Base-by-base conservation (phyloP, 2,113 vertebrate genomes). In the Stigmatopora argus region DNA sequence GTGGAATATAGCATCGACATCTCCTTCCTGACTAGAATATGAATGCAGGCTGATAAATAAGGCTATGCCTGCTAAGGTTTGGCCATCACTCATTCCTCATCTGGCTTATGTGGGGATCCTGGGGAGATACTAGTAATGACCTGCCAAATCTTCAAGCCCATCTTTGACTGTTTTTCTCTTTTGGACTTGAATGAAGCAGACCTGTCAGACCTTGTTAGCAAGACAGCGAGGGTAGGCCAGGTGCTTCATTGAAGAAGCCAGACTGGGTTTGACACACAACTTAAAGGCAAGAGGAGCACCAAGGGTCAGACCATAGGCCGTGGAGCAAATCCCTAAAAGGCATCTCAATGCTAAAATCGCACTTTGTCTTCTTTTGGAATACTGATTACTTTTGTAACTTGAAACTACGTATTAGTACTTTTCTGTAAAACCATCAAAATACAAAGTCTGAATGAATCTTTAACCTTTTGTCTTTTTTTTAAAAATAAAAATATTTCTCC, bases 151-250 rank as follows among this genome's bases (percentile, higher is more conserved):
- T 75, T 70, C 70, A 73, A 62, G 59, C 7, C 47, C 52, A 69
- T 81, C 64, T 72, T 59, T 41, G 19, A 74, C 70, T 73, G 71
- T 68, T 74, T 84, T 80, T 71, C 62, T 75, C 63, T 61, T 57
- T 68, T 85, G 77, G 85, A 82, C 62, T 53, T 71, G 68, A 70
- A 85, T 88, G 70, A 85, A 84, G 77, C 66, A 75, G 58, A 77
- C 61, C 60, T 83, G 79, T 82, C 83, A 73, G 69, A 67, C 68
- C 63, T 68, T 79, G 70, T 78, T 79, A 79, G 75, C 49, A 48
- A 70, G 62, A 71, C 75, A 69, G 70, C 73, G 53, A 53, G 70
- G 68, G 72, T 64, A 70, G 59, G 69, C 76, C 79, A 83, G 79
- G 79, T 82, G 69, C 68, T 72, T 61, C 67, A 62, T 57, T 66